These are phyloP conservation scores for Drosophila repleta DNA, from an alignment of 1,140 invertebrate species.

Conservation along the genomic window DNA sequence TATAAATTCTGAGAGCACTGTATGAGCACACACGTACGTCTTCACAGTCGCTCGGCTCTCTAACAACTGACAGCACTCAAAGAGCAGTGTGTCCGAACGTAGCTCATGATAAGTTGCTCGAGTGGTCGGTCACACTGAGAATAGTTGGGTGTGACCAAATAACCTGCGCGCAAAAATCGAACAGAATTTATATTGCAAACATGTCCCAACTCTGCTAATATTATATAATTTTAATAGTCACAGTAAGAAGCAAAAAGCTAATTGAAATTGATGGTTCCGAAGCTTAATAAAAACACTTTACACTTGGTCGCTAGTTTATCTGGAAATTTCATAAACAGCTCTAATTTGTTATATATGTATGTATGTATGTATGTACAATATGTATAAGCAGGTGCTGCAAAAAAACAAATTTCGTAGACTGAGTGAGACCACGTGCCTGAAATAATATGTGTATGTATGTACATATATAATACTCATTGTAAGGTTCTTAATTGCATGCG, in stretches of 20 bases:
- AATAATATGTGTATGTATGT: too few relatives aligned
- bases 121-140: conserved; percentile 30
- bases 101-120: conserved; percentile 2
- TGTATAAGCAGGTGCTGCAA: neutral
- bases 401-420: neutral
- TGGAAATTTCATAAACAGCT: neutral
- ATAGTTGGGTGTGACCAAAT: conserved; percentile 20
- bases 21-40: conserved; percentile 77
- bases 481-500: conserved; percentile 7
- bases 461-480: neutral
- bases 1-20: conserved; percentile 78
- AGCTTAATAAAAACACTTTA: neutral
- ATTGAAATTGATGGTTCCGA: neutral
- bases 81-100: conserved; percentile 34
- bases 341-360: neutral
- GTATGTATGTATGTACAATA: too few relatives aligned
- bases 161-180: conserved; percentile 17
- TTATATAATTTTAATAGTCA: conserved; percentile 31
- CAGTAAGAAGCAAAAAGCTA: neutral
- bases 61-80: conserved; percentile 49
- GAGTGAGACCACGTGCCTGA: neutral
- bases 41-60: conserved; percentile 72
- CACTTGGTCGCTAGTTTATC: neutral
- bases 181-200: conserved; percentile 8
- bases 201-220: conserved; percentile 14